Conservation (phyloP, 2,797 vertebrate species). For the Ceyx erithaca region DNA sequence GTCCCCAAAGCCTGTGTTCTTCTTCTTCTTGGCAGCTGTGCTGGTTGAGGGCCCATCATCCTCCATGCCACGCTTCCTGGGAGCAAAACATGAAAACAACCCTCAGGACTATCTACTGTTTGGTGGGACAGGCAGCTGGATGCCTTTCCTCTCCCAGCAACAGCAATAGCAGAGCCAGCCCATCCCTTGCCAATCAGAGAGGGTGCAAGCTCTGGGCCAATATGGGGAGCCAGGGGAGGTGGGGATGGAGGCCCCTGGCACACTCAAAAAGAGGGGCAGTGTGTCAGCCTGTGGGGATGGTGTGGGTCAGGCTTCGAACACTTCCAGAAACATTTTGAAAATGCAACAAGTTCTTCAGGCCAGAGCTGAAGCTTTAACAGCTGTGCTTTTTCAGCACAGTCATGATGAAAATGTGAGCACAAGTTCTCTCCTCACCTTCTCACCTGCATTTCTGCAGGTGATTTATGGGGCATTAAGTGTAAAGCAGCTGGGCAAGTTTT, state of each 20-base stretch:
- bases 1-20: constrained; percentile 86
- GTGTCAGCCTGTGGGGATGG: neutral
- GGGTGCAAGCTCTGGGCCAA: neutral
- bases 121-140: neutral
- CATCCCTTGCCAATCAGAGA: neutral
- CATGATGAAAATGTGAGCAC: neutral
- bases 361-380: neutral
- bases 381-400: neutral
- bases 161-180: neutral
- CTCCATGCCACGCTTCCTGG: constrained; percentile 84
- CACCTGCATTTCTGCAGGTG: neutral
- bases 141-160: neutral
- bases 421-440: neutral
- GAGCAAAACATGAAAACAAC: constrained; percentile 9
- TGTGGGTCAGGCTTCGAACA: neutral
- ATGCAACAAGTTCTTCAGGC: neutral
- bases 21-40: constrained; percentile 82
- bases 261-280: neutral
- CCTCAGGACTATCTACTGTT: neutral
- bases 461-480: neutral
- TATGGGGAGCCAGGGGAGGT: neutral
- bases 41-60: constrained; percentile 88
- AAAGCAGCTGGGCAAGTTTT: neutral
- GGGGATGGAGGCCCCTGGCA: neutral
- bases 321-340: neutral